Percentiles rank a stretch among this genome's conserved stretches.
Conservation (phyloP, 2,888 invertebrate genomes). For the Anaspis maculata region DNA sequence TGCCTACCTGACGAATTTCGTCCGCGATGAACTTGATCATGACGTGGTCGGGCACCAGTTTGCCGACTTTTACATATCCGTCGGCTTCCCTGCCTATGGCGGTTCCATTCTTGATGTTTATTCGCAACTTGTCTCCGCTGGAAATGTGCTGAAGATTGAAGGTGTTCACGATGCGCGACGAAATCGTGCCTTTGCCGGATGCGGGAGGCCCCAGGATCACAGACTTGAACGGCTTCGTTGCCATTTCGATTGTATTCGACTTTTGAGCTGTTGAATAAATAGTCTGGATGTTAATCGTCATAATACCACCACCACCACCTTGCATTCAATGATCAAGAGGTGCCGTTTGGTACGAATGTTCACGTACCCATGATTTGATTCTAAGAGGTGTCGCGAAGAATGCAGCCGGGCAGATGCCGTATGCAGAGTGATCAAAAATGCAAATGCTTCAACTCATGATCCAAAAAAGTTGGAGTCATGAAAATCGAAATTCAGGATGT, state of each 20-base stretch:
- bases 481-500: too few species aligned
- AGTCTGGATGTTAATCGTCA: too few species aligned
- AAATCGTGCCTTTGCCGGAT: slow-evolving; percentile 90
- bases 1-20: slow-evolving; percentile 57
- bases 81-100: slow-evolving; percentile 63
- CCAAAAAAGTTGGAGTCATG: too few species aligned
- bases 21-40: slow-evolving; percentile 74
- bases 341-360: too few species aligned
- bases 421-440: too few species aligned
- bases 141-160: slow-evolving; percentile 83
- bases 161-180: slow-evolving; percentile 78
- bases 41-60: slow-evolving; percentile 81
- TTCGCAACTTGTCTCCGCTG: slow-evolving; percentile 85
- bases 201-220: slow-evolving; percentile 91
- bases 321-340: too few species aligned
- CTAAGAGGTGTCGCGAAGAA: too few species aligned
- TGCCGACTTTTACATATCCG: slow-evolving; percentile 62
- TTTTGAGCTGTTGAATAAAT: too few species aligned
- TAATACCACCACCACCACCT: too few species aligned
- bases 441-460: too few species aligned
- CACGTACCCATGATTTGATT: too few species aligned
- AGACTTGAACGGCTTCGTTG: slow-evolving; percentile 55
- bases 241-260: slow-evolving; percentile 14
- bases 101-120: slow-evolving; percentile 72
- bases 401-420: too few species aligned